Conservation (phyloP, 2,797 vertebrate genomes). For the Bradypus variegatus region DNA sequence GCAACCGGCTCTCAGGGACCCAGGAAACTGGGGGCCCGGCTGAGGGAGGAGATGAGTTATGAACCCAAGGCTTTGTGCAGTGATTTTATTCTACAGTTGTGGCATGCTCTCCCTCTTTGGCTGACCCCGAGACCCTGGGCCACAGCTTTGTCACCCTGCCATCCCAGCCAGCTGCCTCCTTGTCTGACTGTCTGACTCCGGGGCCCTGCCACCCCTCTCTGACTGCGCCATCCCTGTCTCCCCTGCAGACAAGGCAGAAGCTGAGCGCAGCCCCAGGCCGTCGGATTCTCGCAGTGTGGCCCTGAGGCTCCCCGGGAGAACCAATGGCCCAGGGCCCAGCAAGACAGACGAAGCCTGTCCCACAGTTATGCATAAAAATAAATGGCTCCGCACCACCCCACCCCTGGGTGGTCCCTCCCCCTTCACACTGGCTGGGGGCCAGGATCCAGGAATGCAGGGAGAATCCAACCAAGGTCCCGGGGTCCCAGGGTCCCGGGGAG, state of each 20-base stretch:
- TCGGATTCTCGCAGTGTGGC: background rate
- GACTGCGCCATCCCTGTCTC: background rate
- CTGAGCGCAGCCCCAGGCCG: fast-evolving
- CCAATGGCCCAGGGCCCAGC: background rate
- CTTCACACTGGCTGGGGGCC: too few relatives aligned
- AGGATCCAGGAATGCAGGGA: background rate
- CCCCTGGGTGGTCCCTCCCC: too few relatives aligned
- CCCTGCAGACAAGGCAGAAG: too few relatives aligned
- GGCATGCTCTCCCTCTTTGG: too few relatives aligned
- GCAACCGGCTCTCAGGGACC: too few relatives aligned
- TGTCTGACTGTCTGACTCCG: fast-evolving
- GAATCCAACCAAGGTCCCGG: background rate
- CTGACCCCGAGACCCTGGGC: background rate
- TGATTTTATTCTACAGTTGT: background rate
- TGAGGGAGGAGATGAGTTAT: background rate
- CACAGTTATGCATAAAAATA: background rate
- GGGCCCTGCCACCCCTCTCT: background rate
- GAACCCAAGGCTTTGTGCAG: too few relatives aligned
- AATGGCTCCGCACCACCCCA: fast-evolving
- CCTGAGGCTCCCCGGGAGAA: background rate
- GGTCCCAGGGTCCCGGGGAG: too few relatives aligned
- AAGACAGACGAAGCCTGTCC: background rate
- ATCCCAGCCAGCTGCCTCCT: background rate
- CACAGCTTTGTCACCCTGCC: background rate
- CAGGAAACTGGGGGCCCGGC: background rate